Conservation (phyloP, 2,888 invertebrate species). For the Stenurella melanura region DNA sequence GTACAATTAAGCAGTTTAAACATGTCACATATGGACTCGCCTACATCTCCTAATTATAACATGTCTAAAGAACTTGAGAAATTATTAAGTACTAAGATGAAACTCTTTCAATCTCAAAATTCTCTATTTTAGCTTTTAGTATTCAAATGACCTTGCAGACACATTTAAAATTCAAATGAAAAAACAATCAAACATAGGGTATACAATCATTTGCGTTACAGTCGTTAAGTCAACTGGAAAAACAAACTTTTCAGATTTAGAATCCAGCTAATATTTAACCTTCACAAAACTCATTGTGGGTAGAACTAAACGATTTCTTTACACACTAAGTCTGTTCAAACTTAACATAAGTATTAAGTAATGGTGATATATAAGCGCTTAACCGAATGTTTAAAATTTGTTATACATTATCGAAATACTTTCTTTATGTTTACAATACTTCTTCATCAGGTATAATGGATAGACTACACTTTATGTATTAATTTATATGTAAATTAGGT, state of each 20-base stretch:
- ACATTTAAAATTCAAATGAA: background rate
- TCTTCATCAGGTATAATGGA: conserved; percentile 4
- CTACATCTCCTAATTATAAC: too few species aligned
- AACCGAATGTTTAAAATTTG: conserved; percentile 11
- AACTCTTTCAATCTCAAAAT: too few species aligned
- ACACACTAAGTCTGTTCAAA: background rate
- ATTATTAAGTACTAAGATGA: too few species aligned
- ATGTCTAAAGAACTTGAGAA: too few species aligned
- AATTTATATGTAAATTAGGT: conserved; percentile 18
- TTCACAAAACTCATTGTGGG: background rate
- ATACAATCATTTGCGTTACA: background rate
- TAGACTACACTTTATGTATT: background rate
- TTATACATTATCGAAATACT: conserved; percentile 3
- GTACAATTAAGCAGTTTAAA: too few species aligned
- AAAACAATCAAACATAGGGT: background rate
- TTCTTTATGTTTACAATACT: conserved; percentile 9
- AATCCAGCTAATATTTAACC: conserved; percentile 1
- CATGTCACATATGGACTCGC: too few species aligned
- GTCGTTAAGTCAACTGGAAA: background rate
- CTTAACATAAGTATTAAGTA: background rate
- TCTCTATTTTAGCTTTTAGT: too few species aligned
- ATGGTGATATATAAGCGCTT: background rate
- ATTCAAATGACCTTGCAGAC: too few species aligned
- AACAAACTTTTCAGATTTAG: conserved; percentile 15
- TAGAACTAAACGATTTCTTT: background rate